Base-by-base conservation (phyloP, 1,140 invertebrate genomes). In the Rhagoletis pomonella region DNA sequence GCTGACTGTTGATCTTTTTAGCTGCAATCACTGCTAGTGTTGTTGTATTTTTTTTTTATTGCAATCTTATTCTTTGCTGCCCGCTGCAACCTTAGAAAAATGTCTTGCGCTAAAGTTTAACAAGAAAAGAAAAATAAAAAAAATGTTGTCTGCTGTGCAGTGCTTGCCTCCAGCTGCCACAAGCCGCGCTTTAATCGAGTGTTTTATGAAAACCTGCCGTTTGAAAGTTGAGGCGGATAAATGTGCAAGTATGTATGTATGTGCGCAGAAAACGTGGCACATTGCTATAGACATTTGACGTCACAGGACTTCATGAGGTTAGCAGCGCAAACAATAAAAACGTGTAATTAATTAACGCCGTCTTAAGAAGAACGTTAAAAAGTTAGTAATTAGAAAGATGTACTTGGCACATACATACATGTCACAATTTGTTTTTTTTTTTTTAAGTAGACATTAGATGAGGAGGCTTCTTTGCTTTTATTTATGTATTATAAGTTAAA, bases 331-430 rank as follows among this genome's bases (percentile, higher is more conserved):
- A 81, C 73, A 81, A 81, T 55, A 58, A 81, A 10, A 44, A 44
- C 73, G 67, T 7, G 44, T 81, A 81, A 81, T 58, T 81, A 81
- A 81, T 81, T 81, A 81, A 81, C 47, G 73, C 73, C 19, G 55
- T 81, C 47, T 81, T 81, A 29, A 55, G 50, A 19, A 55, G 73
- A 58, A 81, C 50, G 73, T 55, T 81, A 81, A 81, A 58, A 81
- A 81, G 47, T 81, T 81, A 55, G 47, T 81, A 81, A 81, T 81
- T 81, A 81, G 55, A 81, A 81, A 55, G 64, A 81, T 47, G 19
- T 81, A 19, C 3, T 81, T 47, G 50, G n/a, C 9, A 67, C 29
- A 62, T 62, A 62, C 12, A 44, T 39, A 67, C 39, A 42, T 50
- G 44, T 29, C 29, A 55, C 5, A 10, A 55, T 55, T 55, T 55